Conservation (phyloP, 2,888 invertebrate genomes). For the Volucella zonaria region DNA sequence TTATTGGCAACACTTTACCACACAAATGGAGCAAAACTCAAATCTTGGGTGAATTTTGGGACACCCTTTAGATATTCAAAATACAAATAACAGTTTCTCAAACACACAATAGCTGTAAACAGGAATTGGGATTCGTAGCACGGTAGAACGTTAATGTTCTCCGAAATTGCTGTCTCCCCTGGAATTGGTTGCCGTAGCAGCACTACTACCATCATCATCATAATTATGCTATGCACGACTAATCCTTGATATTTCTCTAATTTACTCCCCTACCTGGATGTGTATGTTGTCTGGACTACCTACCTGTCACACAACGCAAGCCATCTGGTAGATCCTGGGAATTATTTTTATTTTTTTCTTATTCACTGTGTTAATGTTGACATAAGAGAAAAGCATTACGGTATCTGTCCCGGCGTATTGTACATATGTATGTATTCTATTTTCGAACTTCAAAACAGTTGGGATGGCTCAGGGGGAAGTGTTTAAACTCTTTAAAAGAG, state of each 20-base stretch:
- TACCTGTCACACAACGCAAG: slow-evolving; percentile 7
- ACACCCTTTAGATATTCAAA: slow-evolving; percentile 12
- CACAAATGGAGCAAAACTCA: too few species aligned
- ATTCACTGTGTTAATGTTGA: slow-evolving; percentile 16
- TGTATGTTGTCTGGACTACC: background rate
- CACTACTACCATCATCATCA: background rate
- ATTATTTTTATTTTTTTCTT: background rate
- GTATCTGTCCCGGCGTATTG: slow-evolving; percentile 1
- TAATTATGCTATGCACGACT: slow-evolving; percentile 56
- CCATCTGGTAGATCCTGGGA: background rate
- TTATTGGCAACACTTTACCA: too few species aligned
- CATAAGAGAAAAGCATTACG: background rate
- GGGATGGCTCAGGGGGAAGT: background rate
- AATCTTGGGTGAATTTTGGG: too few species aligned
- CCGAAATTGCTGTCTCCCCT: background rate
- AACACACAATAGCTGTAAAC: background rate
- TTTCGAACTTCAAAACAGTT: slow-evolving; percentile 4
- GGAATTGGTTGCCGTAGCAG: too few species aligned
- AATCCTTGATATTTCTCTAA: slow-evolving; percentile 51
- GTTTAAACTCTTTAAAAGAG: background rate
- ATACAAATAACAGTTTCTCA: slow-evolving; percentile 33
- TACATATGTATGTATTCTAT: background rate
- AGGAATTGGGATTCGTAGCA: slow-evolving; percentile 34
- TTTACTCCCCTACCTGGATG: slow-evolving; percentile 39
- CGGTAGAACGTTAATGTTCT: slow-evolving; percentile 25